Conservation (phyloP, 2,113 vertebrate genomes). For the Chloebia gouldiae region DNA sequence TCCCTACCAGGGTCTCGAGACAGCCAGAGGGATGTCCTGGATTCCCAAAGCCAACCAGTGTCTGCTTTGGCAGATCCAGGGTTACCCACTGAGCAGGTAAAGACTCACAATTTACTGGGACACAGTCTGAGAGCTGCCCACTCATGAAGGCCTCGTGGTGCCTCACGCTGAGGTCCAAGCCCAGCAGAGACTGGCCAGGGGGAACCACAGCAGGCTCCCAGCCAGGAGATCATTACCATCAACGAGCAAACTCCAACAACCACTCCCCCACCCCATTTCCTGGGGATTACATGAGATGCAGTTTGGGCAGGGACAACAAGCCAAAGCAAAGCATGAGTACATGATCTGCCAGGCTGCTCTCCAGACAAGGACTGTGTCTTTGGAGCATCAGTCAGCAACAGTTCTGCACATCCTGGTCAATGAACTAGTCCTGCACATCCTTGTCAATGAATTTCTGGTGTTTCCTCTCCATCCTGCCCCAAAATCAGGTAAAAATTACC, state of each 20-base stretch:
- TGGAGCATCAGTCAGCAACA: neutral
- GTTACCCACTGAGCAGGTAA: neutral
- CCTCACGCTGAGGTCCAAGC: neutral
- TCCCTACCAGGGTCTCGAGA: no score
- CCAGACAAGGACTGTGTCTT: rapidly evolving
- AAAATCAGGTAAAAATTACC: neutral
- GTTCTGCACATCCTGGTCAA: neutral
- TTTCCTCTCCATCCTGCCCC: neutral
- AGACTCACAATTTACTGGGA: neutral
- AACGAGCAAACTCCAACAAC: rapidly evolving
- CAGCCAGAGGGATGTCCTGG: no score
- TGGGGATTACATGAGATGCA: neutral
- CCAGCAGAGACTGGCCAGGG: neutral
- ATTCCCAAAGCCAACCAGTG: rapidly evolving
- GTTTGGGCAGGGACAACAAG: neutral
- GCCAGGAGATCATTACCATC: neutral
- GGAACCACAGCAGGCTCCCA: rapidly evolving
- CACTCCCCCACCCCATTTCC: neutral
- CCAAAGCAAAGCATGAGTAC: rapidly evolving
- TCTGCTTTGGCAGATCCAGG: neutral
- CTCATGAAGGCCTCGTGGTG: rapidly evolving
- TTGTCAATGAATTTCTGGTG: neutral
- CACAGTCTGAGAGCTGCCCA: neutral
- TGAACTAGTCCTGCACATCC: neutral
- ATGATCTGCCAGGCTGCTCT: neutral